These are phyloP conservation scores for Gambusia yucatana DNA, from an alignment of 2,797 vertebrate species.

Conservation along the genomic window DNA sequence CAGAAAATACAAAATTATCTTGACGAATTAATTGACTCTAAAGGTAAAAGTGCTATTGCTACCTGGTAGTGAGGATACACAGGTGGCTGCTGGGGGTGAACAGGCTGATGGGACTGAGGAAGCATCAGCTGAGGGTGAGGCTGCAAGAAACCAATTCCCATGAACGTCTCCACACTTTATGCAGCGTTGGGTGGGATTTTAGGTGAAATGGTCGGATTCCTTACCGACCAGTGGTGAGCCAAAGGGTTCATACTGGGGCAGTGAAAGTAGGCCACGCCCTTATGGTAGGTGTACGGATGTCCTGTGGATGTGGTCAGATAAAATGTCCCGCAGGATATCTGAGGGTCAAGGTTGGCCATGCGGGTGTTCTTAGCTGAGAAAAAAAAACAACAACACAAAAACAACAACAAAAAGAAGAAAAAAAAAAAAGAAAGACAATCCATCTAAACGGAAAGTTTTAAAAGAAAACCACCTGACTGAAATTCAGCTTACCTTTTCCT, in stretches of 20 bases:
- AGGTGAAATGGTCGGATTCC: constrained; percentile 39
- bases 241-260: constrained; percentile 73
- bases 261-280: constrained; percentile 89
- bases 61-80: constrained; percentile 86
- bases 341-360: constrained; percentile 49
- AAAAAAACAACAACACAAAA: too few species aligned
- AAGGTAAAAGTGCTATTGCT: constrained; percentile 23
- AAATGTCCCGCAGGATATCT: constrained; percentile 74
- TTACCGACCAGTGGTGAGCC: constrained; percentile 82
- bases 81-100: constrained; percentile 82
- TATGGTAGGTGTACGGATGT: constrained; percentile 86
- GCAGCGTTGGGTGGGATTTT: neutral
- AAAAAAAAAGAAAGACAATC: neutral
- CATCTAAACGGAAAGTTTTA: neutral
- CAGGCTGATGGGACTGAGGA: constrained; percentile 69
- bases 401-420: too few species aligned
- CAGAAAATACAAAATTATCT: neutral
- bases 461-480: neutral
- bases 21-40: neutral
- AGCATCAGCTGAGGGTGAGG: constrained; percentile 80
- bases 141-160: constrained; percentile 15
- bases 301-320: constrained; percentile 86
- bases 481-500: constrained; percentile 56
- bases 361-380: neutral
- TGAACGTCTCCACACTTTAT: neutral